Percentiles rank a stretch among this genome's conserved stretches.
Evolutionary conservation across 92 coral and sea anemone genomes (phyloP).

Genomic region (Heteractis magnifica): DNA sequence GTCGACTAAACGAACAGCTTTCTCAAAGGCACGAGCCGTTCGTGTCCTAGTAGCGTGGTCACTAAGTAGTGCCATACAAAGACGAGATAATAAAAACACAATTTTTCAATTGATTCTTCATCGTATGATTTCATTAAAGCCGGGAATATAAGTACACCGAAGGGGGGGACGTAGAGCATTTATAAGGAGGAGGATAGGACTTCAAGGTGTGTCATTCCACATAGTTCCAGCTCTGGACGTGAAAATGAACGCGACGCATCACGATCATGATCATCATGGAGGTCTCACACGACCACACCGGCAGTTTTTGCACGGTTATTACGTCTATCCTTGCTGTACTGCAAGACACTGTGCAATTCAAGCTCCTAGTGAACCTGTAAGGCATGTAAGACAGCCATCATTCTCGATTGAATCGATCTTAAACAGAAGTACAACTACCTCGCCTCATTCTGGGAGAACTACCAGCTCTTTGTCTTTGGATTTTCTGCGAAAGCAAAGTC

Average conservation of each 20-base stretch:
- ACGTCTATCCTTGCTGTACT: constrained; percentile 35
- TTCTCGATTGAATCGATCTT: constrained; percentile 41
- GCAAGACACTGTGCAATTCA: constrained; percentile 22
- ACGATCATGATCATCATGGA: neutral
- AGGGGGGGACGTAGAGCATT: neutral
- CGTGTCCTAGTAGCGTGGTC: neutral
- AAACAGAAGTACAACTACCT: neutral
- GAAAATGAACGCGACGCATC: constrained; percentile 20
- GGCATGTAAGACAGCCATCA: constrained; percentile 27
- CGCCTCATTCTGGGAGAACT: neutral
- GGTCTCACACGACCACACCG: constrained; percentile 16
- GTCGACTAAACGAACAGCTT: constrained; percentile 35
- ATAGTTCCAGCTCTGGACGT: neutral
- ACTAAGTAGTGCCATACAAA: constrained; percentile 18
- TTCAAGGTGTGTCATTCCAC: neutral
- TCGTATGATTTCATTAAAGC: constrained; percentile 26
- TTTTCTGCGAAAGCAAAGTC: constrained; percentile 21
- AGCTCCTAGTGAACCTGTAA: neutral
- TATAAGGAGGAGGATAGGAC: neutral
- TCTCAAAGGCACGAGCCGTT: constrained; percentile 11
- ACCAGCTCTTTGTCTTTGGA: constrained; percentile 13
- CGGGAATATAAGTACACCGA: no score
- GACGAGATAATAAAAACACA: constrained; percentile 34
- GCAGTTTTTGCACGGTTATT: constrained; percentile 31
- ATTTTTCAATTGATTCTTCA: constrained; percentile 29